phyloP scores from a whole-genome alignment of 2,797 vertebrate species.

The Tenualosa thibaudeaui region DNA sequence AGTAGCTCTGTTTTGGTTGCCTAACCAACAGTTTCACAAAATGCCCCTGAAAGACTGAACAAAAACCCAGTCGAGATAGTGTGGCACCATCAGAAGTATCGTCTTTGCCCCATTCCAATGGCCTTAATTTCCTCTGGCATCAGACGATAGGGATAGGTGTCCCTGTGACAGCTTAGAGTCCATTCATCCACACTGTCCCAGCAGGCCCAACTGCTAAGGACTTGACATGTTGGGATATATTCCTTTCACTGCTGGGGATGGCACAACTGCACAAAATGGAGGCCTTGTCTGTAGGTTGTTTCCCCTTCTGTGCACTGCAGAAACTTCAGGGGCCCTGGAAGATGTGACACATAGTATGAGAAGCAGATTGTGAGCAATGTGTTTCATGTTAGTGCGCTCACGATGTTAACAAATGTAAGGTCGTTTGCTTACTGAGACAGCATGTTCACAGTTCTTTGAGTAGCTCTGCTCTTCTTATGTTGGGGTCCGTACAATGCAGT shows the following conservation, averaged over 20 bases:
- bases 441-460: conserved; percentile 69
- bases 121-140: conserved; percentile 31
- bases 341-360: neutral
- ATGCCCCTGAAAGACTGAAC: neutral
- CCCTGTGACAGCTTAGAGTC: neutral
- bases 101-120: conserved; percentile 30
- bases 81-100: conserved; percentile 29
- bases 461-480: conserved; percentile 71
- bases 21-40: conserved; percentile 34
- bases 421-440: conserved; percentile 69
- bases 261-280: conserved; percentile 45
- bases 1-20: neutral
- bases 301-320: conserved; percentile 51
- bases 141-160: conserved; percentile 23
- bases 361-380: neutral
- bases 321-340: conserved; percentile 65
- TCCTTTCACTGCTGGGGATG: conserved; percentile 40
- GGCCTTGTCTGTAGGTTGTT: conserved; percentile 54
- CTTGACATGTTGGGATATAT: conserved; percentile 48
- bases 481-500: conserved; percentile 66
- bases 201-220: conserved; percentile 38
- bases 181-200: conserved; percentile 14
- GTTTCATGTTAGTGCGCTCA: neutral
- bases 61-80: conserved; percentile 6
- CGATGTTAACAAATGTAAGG: neutral